Conservation (phyloP, 2,888 invertebrate species). For the Petrolisthes manimaculis region DNA sequence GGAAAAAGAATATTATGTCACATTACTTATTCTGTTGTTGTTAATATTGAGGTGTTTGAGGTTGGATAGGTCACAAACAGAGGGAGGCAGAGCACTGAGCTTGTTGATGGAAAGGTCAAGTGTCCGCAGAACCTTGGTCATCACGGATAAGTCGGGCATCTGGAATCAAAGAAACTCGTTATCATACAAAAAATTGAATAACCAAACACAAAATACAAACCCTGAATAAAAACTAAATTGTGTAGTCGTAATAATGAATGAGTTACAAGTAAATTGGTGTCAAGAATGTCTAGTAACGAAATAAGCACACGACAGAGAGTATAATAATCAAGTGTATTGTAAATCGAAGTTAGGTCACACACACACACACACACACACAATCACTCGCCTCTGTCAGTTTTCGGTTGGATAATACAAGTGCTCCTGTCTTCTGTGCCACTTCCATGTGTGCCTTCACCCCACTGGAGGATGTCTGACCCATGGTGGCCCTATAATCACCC, state of each 20-base stretch:
- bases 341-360: too few species aligned
- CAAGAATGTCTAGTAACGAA: too few species aligned
- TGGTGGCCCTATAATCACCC: neutral
- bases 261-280: too few species aligned
- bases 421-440: conserved; percentile 63
- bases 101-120: conserved; percentile 94
- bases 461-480: conserved; percentile 60
- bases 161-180: neutral
- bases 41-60: conserved; percentile 61
- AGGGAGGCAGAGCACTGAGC: conserved; percentile 75
- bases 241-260: too few species aligned
- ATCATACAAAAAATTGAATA: too few species aligned
- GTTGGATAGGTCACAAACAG: conserved; percentile 50
- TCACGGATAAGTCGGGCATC: conserved; percentile 74
- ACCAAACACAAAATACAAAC: too few species aligned
- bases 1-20: neutral
- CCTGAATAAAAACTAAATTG: too few species aligned
- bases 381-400: conserved; percentile 59
- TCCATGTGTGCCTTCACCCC: conserved; percentile 65
- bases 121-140: conserved; percentile 82
- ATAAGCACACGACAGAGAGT: too few species aligned
- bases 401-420: conserved; percentile 58
- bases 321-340: too few species aligned
- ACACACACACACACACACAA: neutral
- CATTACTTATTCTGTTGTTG: conserved; percentile 60